Evolutionary conservation across 1,140 invertebrate genomes (phyloP).

Genomic region (Liolophura sinensis): DNA sequence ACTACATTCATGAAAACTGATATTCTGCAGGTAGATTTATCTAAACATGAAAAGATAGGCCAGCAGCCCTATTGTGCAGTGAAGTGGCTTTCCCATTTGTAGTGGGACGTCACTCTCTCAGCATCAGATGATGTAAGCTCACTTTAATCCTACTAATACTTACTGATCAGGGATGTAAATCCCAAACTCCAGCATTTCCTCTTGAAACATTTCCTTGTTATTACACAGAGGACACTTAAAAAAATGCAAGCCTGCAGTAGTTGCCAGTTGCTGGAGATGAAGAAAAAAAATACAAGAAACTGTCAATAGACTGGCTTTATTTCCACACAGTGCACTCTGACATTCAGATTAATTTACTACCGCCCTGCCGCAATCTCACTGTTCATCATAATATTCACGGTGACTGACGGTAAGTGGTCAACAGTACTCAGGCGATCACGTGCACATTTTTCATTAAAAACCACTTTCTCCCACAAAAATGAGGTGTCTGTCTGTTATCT

Average conservation of each 20-base stretch:
- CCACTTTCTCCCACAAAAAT: too few relatives aligned
- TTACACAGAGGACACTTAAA: conserved; percentile 74
- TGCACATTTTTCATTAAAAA: too few relatives aligned
- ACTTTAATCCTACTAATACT: conserved; percentile 31
- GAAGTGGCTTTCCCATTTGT: background rate
- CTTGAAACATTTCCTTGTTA: conserved; percentile 66
- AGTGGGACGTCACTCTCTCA: background rate
- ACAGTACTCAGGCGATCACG: too few relatives aligned
- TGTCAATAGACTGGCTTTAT: too few relatives aligned
- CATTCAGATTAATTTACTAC: too few relatives aligned
- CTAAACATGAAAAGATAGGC: background rate
- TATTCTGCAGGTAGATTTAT: background rate
- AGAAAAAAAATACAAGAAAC: conserved; percentile 6
- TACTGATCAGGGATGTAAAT: conserved; percentile 70
- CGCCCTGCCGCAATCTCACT: too few relatives aligned
- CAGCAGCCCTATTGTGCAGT: background rate
- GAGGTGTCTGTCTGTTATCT: too few relatives aligned
- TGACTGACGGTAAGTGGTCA: too few relatives aligned
- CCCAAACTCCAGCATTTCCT: conserved; percentile 67
- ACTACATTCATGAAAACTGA: too few relatives aligned
- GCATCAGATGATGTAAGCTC: conserved; percentile 5
- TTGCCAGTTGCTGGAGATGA: conserved; percentile 63
- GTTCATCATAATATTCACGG: too few relatives aligned
- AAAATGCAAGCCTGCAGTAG: conserved; percentile 68
- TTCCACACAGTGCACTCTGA: too few relatives aligned